phyloP scores from a whole-genome alignment of 2,797 vertebrate species.

The Kryptolebias ocellatus region DNA sequence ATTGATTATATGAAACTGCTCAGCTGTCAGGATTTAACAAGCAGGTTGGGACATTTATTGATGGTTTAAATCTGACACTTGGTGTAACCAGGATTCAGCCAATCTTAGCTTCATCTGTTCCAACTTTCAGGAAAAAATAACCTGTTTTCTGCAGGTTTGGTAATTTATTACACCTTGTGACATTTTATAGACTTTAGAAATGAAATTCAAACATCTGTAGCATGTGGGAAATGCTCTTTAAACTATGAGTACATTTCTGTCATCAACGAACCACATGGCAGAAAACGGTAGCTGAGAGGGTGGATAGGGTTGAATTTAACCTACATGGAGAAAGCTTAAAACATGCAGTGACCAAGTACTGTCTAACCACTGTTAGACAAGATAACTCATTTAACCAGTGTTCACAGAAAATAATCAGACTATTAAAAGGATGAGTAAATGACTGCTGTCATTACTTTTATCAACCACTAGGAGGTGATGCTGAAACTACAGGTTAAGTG shows the following conservation, averaged over 20 bases:
- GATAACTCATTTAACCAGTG: too few relatives aligned
- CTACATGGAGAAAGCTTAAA: too few relatives aligned
- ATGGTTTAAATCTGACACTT: neutral
- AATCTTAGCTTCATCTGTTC: neutral
- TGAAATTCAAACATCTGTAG: neutral
- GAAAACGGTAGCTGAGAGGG: neutral
- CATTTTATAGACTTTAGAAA: neutral
- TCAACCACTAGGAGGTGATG: constrained; percentile 18
- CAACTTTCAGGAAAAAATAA: neutral
- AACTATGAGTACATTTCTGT: too few relatives aligned
- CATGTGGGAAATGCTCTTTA: neutral
- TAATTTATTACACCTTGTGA: neutral
- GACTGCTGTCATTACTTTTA: neutral
- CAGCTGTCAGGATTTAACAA: too few relatives aligned
- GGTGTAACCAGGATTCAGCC: neutral
- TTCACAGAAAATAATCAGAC: too few relatives aligned
- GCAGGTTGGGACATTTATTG: neutral
- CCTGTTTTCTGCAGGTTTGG: neutral
- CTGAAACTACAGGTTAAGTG: neutral
- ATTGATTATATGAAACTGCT: too few relatives aligned
- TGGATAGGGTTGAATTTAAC: too few relatives aligned
- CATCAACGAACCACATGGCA: too few relatives aligned
- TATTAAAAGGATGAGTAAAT: too few relatives aligned
- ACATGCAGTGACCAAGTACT: too few relatives aligned
- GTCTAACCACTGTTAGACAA: too few relatives aligned